phyloP scores from a whole-genome alignment of 2,797 vertebrate species.

The Pteronotus mesoamericanus region DNA sequence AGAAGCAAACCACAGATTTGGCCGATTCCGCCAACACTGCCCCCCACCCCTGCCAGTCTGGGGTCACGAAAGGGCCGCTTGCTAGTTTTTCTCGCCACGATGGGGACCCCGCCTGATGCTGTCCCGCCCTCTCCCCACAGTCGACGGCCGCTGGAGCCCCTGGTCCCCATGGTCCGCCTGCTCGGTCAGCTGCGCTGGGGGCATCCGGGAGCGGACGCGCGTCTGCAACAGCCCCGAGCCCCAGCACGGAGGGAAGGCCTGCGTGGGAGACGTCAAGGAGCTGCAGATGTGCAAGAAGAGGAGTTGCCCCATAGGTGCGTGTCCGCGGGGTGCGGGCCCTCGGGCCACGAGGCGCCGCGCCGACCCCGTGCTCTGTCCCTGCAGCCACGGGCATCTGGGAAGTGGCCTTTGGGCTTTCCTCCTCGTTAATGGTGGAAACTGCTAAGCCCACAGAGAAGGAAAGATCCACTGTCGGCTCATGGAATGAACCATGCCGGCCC shows the following conservation, averaged over 20 bases:
- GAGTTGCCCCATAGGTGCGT: slow-evolving; percentile 92
- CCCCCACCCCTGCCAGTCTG: not conserved
- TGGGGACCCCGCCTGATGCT: rapidly evolving
- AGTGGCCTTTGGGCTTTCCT: not conserved
- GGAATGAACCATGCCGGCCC: not conserved
- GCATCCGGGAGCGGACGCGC: slow-evolving; percentile 88
- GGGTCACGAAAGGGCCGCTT: not conserved
- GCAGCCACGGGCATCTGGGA: rapidly evolving
- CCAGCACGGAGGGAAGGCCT: slow-evolving; percentile 90
- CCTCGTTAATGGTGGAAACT: rapidly evolving
- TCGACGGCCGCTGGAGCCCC: slow-evolving; percentile 96
- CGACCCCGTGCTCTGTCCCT: rapidly evolving
- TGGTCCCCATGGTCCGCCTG: slow-evolving; percentile 98
- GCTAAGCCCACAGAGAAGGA: rapidly evolving
- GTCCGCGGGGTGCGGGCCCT: rapidly evolving
- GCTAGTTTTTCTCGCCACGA: rapidly evolving
- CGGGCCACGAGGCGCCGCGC: rapidly evolving
- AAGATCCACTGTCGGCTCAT: rapidly evolving
- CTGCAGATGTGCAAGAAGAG: slow-evolving; percentile 91
- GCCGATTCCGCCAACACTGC: rapidly evolving
- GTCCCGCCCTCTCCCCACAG: slow-evolving; percentile 74
- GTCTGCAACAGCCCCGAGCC: slow-evolving; percentile 94
- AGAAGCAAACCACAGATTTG: too few relatives aligned
- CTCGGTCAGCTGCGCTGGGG: slow-evolving; percentile 92
- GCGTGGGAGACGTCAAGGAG: slow-evolving; percentile 87